phyloP scores from a whole-genome alignment of 2,113 vertebrate species.

The Channa argus region DNA sequence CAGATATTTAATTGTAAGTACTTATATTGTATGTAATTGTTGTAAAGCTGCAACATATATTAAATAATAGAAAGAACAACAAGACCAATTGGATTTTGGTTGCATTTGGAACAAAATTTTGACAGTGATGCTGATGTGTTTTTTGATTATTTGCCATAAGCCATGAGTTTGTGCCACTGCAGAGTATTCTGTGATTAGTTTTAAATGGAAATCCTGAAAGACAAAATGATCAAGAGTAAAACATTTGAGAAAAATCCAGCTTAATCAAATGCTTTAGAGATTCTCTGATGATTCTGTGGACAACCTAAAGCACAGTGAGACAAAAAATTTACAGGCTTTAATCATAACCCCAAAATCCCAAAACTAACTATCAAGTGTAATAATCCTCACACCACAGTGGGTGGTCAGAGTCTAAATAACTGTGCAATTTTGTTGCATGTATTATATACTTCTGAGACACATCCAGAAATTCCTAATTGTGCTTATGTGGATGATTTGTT shows the following conservation, averaged over 20 bases:
- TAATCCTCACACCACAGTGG: not conserved
- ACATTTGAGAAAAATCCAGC: not conserved
- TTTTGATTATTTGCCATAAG: slow-evolving; percentile 12
- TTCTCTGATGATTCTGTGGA: no score
- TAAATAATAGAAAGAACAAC: not conserved
- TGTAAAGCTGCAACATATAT: no score
- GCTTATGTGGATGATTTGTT: slow-evolving; percentile 30
- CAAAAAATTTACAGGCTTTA: not conserved
- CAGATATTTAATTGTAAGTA: not conserved
- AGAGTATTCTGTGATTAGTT: not conserved
- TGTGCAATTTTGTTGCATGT: not conserved
- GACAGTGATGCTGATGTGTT: not conserved
- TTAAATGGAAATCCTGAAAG: not conserved
- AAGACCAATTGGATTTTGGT: not conserved
- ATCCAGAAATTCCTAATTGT: not conserved
- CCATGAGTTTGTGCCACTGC: not conserved
- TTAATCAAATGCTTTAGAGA: not conserved
- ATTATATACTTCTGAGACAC: not conserved
- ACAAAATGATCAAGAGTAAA: not conserved
- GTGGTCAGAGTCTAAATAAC: not conserved
- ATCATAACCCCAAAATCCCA: not conserved
- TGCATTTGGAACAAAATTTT: not conserved
- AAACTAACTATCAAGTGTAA: slow-evolving; percentile 8
- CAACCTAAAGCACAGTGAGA: no score
- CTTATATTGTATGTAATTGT: not conserved